Evolutionary conservation across 2,888 invertebrate species (phyloP), one percentile per base, ranked within the genome.

Genomic region (Amiota communis): DNA sequence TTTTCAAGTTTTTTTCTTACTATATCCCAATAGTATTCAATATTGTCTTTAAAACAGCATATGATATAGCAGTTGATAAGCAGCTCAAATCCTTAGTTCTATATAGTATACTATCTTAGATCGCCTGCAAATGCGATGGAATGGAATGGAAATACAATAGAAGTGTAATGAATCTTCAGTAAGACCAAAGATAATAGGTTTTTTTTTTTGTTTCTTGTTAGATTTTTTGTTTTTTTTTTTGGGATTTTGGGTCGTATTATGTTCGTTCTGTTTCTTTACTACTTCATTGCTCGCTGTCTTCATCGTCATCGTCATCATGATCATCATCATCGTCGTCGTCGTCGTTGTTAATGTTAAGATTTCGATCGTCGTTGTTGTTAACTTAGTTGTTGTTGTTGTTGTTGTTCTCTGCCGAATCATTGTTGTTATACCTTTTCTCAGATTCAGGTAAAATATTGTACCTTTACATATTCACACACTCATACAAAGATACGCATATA

Each of bases 381-480:
- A 82, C 85, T 85, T 46, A 20, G 67, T 76, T 76, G 73, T 78
- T 79, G 76, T 79, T 80, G 75, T 75, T 74, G 59, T 73, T 74
- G 61, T 48, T 71, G n/a, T 23, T 2, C 23, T 23, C 23, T 23
- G 23, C 23, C 23, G 23, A 23, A 23, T 23, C 23, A 23, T 20
- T 15, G 9, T 47, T 70, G 69, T 53, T 63, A 51, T 67, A 68
- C 53, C 67, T 20, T 51, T 68, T 12, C 12, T 51, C 11, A 63
- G 51, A 68, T 68, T 68, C 67, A 68, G 67, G 67, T 68, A 68
- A 53, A 68, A 68, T 68, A 36, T 68, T 68, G 23, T 68, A 53
- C 48, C 48, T 68, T 68, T 68, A 15, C 23, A 53, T 36, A 68
- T 49, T 51, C n/a, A 49, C 67, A 51, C 10, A 67, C 48, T 36